These are phyloP conservation scores for Scaeva pyrastri DNA, from an alignment of 2,888 invertebrate genomes.

Conservation along the genomic window DNA sequence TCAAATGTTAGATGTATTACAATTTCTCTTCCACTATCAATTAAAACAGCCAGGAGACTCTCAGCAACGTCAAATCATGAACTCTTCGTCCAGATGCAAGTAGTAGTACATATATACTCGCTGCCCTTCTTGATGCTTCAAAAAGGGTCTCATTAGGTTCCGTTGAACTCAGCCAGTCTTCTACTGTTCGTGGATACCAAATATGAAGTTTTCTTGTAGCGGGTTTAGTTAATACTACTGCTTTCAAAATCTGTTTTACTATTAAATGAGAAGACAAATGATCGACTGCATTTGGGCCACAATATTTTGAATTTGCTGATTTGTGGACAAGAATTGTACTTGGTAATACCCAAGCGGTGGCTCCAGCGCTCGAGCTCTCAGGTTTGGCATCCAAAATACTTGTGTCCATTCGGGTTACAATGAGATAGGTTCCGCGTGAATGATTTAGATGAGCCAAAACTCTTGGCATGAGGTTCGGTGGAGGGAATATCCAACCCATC, in stretches of 20 bases:
- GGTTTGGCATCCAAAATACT: too few relatives aligned
- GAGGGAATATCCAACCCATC: too few relatives aligned
- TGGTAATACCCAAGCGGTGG: not conserved
- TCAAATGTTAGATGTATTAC: slow-evolving; percentile 2
- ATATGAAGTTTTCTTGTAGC: not conserved
- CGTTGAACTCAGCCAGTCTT: not conserved
- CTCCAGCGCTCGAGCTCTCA: too few relatives aligned
- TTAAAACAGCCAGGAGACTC: not conserved
- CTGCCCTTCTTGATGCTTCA: not conserved
- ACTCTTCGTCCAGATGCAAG: too few relatives aligned
- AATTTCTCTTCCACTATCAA: not conserved
- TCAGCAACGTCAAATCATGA: not conserved
- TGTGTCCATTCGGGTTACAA: too few relatives aligned
- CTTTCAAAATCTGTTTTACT: too few relatives aligned
- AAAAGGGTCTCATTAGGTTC: not conserved
- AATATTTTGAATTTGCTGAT: not conserved
- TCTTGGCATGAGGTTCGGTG: too few relatives aligned
- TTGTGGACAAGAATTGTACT: not conserved
- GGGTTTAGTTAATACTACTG: not conserved
- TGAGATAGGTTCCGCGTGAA: too few relatives aligned
- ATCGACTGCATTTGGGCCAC: not conserved
- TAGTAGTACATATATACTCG: too few relatives aligned
- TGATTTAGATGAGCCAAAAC: too few relatives aligned
- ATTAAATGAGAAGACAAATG: not conserved
- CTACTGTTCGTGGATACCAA: not conserved